Percentiles rank a stretch among this genome's conserved stretches.
phyloP scores from a whole-genome alignment of 2,888 invertebrate genomes.

The Drosophila neotestacea region DNA sequence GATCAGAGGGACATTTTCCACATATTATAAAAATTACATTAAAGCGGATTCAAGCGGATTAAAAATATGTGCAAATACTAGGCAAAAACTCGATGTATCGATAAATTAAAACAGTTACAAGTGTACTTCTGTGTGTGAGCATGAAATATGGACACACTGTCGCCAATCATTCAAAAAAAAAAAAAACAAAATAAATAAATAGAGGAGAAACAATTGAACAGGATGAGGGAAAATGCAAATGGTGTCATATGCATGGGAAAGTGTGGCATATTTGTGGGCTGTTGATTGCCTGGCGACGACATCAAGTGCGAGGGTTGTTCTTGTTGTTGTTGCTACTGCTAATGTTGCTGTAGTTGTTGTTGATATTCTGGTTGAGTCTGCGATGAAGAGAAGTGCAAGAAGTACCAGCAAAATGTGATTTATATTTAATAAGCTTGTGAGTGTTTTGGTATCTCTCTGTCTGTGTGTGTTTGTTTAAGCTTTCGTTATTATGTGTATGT shows the following conservation, averaged over 20 bases:
- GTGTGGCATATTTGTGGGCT: slow-evolving; percentile 32
- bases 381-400: not conserved
- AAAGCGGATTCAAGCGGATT: not conserved
- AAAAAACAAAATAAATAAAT: not conserved
- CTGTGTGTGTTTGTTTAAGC: slow-evolving; percentile 34
- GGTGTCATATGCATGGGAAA: slow-evolving; percentile 21
- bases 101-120: slow-evolving; percentile 5
- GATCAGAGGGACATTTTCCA: too few relatives aligned
- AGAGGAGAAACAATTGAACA: slow-evolving; percentile 9
- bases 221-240: slow-evolving; percentile 19
- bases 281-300: slow-evolving; percentile 47
- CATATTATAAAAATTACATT: too few relatives aligned
- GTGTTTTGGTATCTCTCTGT: slow-evolving; percentile 39
- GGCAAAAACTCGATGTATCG: not conserved
- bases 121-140: not conserved
- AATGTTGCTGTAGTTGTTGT: slow-evolving; percentile 1
- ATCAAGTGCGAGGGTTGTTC: slow-evolving; percentile 20
- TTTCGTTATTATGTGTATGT: slow-evolving; percentile 23
- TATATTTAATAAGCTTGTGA: slow-evolving; percentile 57
- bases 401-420: slow-evolving; percentile 48
- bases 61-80: not conserved
- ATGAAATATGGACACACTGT: slow-evolving; percentile 20
- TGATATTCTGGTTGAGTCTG: slow-evolving; percentile 7
- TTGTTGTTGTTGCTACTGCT: slow-evolving; percentile 14
- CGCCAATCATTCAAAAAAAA: slow-evolving; percentile 15